phyloP scores from a whole-genome alignment of 2,888 invertebrate species.

The Meghimatium bilineatum region DNA sequence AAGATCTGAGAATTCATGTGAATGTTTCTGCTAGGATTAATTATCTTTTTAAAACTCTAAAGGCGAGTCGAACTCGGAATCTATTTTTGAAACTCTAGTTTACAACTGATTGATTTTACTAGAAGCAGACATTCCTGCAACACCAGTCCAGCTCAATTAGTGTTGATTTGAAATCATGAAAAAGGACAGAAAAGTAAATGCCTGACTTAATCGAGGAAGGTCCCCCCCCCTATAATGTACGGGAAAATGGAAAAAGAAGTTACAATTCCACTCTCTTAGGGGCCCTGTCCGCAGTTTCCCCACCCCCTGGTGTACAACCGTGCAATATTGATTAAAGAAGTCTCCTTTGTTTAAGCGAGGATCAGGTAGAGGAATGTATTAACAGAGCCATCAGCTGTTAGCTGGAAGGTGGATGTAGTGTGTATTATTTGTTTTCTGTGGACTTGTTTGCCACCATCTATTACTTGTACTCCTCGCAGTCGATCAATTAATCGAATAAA shows the following conservation, averaged over 20 bases:
- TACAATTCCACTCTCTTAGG: background rate
- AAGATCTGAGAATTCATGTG: background rate
- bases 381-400: constrained; percentile 29
- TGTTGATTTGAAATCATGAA: background rate
- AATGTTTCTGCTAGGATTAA: background rate
- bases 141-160: constrained; percentile 17
- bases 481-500: background rate
- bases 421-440: constrained; percentile 8
- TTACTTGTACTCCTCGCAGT: background rate
- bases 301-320: background rate
- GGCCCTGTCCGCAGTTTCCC: background rate
- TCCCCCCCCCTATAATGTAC: too few species aligned
- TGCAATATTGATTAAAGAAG: constrained; percentile 12
- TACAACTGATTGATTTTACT: constrained; percentile 23
- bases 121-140: background rate
- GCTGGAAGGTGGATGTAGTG: background rate
- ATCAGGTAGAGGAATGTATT: background rate
- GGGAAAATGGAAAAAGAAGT: background rate
- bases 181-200: background rate
- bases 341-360: constrained; percentile 19
- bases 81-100: constrained; percentile 27
- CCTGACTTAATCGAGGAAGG: background rate
- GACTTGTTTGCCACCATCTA: background rate
- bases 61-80: background rate
- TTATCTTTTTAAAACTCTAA: background rate